These are phyloP conservation scores for Pipistrellus pipistrellus DNA, from an alignment of 2,797 vertebrate genomes.

Conservation along the genomic window DNA sequence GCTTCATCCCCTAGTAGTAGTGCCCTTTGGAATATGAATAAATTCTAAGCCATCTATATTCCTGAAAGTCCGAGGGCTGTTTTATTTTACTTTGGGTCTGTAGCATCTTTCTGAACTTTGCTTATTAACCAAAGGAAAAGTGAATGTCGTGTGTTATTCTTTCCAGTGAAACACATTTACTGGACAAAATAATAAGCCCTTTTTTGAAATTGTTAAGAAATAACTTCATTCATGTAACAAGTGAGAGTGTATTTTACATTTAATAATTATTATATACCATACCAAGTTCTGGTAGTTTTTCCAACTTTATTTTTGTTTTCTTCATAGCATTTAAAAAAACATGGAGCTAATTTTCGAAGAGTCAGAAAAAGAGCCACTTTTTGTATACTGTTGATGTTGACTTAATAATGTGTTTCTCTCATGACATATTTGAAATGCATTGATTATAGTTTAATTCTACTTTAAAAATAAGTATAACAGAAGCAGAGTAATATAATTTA, in stretches of 20 bases:
- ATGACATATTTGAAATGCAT: neutral
- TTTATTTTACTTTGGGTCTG: neutral
- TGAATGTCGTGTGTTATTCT: neutral
- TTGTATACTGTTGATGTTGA: neutral
- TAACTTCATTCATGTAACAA: neutral
- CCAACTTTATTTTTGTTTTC: neutral
- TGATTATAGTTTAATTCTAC: neutral
- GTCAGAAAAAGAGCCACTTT: neutral
- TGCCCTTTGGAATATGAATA: neutral
- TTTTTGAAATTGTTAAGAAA: neutral
- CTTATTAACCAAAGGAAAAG: neutral
- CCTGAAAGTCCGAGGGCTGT: neutral
- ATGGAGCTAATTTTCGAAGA: neutral
- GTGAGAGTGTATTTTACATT: neutral
- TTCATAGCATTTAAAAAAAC: neutral
- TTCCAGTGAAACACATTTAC: neutral
- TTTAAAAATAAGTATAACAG: neutral
- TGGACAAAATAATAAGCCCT: neutral
- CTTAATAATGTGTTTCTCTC: conserved; percentile 1
- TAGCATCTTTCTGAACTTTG: neutral
- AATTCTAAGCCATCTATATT: neutral
- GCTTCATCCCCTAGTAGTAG: neutral
- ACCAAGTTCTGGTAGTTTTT: neutral
- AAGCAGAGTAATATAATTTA: neutral
- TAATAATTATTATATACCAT: neutral